A percentile compares a stretch with the other conserved stretches of the same genome.
Evolutionary conservation across 2,113 vertebrate species (phyloP).

Genomic region (Lipophrys pholis): DNA sequence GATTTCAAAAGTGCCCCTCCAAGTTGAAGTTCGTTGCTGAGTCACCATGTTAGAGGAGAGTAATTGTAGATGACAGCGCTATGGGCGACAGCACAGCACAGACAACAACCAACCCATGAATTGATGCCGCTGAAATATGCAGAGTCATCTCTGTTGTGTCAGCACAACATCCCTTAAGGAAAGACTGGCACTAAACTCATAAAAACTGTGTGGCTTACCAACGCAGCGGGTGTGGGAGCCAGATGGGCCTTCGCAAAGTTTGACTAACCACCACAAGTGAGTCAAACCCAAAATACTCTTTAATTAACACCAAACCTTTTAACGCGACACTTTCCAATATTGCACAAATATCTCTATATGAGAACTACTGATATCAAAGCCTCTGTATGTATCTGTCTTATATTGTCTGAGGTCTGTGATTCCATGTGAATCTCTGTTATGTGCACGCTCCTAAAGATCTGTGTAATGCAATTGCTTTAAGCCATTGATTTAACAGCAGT

Average conservation of each 20-base stretch:
- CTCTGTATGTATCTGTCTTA: neutral
- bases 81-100: slow-evolving; percentile 53
- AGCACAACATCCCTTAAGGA: slow-evolving; percentile 60
- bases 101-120: slow-evolving; percentile 62
- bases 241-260: slow-evolving; percentile 24
- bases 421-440: slow-evolving; percentile 38
- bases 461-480: slow-evolving; percentile 41
- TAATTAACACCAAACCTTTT: slow-evolving; percentile 32
- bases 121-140: slow-evolving; percentile 72
- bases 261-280: slow-evolving; percentile 31
- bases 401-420: neutral
- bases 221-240: slow-evolving; percentile 41
- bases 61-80: slow-evolving; percentile 74
- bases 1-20: slow-evolving; percentile 58
- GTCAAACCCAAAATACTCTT: slow-evolving; percentile 10
- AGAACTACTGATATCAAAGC: neutral
- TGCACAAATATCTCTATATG: neutral
- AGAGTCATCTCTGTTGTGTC: slow-evolving; percentile 70
- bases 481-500: slow-evolving; percentile 56
- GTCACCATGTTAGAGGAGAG: slow-evolving; percentile 59
- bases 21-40: slow-evolving; percentile 64
- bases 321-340: neutral
- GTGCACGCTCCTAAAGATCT: slow-evolving; percentile 46
- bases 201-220: slow-evolving; percentile 53
- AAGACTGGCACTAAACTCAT: slow-evolving; percentile 42